Evolutionary conservation across 2,888 invertebrate genomes (phyloP), one percentile per base, ranked within the genome.

Genomic region (Auanema sp.): DNA sequence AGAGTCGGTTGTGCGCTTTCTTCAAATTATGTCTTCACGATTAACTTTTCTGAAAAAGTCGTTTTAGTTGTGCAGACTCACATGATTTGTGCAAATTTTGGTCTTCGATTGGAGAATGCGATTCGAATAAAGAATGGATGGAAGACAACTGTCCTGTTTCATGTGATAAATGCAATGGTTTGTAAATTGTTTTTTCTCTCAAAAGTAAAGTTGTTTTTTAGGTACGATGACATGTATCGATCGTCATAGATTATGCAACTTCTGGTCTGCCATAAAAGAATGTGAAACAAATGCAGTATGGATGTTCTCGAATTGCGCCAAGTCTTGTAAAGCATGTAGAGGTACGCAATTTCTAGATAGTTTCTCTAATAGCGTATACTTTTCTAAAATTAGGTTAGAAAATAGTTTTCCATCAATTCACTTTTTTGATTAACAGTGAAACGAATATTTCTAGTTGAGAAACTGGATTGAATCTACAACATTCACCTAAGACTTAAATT

Each of bases 61-160:
- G 33, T 21, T 21, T 47, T 10, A 21, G 16, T 47, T 81, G 81
- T 68, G 65, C 65, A 43, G 83, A 83, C 58, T 71, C 71, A 33
- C 83, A 83, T 64, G 83, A 83, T 64, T 68, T 83, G 18, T 83
- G 83, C 75, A 79, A 79, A 60, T 83, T 83, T 73, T 83, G 83
- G 83, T 68, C 79, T 10, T 76, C 78, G 11, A 83, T 83, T 53
- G 80, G 79, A 21, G 82, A 82, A 52, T 82, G 82, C 64, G 69
- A 74, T 11, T 59, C 73, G 1, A 82, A 82, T 56, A 69, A 71
- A 25, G 79, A 81, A n/a, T 82, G 82, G 82, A 82, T 82, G 82
- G 70, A 67, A 1, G 76, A 76, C 47, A 70, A 81, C 53, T 82
- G 82, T 64, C 71, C 77, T 10, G 74, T 82, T 24, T 77, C 79